phyloP scores from a whole-genome alignment of 2,888 invertebrate species.

The Scotopteryx bipunctaria region DNA sequence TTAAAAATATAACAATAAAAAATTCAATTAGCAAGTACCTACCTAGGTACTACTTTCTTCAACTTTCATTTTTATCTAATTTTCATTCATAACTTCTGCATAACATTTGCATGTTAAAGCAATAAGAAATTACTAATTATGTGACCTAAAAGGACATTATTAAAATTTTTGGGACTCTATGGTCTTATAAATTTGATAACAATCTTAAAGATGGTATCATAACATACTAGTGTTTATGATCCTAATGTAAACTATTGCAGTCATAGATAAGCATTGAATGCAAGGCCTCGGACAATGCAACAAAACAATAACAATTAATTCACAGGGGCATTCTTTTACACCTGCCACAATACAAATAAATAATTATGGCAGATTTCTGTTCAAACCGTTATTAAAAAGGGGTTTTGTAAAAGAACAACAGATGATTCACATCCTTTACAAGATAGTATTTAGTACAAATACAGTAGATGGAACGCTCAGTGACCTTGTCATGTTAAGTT shows the following conservation, averaged over 20 bases:
- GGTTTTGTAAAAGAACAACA: no score
- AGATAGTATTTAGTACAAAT: no score
- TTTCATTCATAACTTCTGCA: constrained; percentile 12
- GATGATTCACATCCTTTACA: no score
- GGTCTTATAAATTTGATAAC: constrained; percentile 6
- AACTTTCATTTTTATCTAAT: constrained; percentile 22
- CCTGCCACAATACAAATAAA: constrained; percentile 1
- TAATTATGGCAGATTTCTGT: no score
- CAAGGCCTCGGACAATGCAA: constrained; percentile 32
- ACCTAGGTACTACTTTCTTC: constrained; percentile 24
- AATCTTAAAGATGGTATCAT: constrained; percentile 12
- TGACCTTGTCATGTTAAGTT: no score
- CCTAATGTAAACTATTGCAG: constrained; percentile 15
- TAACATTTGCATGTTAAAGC: background rate
- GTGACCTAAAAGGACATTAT: no score
- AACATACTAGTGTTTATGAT: constrained; percentile 27
- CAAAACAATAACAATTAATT: constrained; percentile 34
- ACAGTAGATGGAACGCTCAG: no score
- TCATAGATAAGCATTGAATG: constrained; percentile 25
- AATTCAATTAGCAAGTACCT: no score
- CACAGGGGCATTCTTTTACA: constrained; percentile 22
- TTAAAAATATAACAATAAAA: no score
- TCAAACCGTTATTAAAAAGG: no score
- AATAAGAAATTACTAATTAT: background rate
- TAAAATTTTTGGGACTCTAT: no score